Evolutionary conservation across 2,797 vertebrate species (phyloP).

Genomic region (Pipistrellus kuhlii): DNA sequence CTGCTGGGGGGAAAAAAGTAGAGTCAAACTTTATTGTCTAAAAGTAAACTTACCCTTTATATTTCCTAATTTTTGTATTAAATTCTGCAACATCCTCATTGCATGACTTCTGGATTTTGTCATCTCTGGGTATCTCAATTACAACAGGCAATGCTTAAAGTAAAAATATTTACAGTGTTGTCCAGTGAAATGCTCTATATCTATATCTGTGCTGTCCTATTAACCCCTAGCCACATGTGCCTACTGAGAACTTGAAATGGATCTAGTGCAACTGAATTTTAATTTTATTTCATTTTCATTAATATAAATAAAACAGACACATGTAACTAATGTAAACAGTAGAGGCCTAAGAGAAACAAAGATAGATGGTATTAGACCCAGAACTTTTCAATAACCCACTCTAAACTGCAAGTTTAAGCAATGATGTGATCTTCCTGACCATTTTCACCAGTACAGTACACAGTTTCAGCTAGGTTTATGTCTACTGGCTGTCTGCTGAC

Average conservation of each 20-base stretch:
- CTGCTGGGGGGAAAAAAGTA: background rate
- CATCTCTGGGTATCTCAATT: background rate
- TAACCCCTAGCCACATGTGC: background rate
- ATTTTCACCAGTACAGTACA: conserved; percentile 73
- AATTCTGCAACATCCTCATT: conserved; percentile 73
- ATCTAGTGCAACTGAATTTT: background rate
- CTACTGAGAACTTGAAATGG: background rate
- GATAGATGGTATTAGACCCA: conserved; percentile 54
- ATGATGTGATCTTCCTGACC: conserved; percentile 21
- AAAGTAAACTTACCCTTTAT: conserved; percentile 14
- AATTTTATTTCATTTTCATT: background rate
- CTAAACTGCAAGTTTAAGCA: conserved; percentile 67
- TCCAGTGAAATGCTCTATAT: background rate
- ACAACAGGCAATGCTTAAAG: background rate
- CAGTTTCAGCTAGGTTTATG: conserved; percentile 16
- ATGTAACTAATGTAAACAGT: background rate
- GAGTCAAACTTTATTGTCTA: background rate
- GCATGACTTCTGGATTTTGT: conserved; percentile 56
- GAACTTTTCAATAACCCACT: conserved; percentile 53
- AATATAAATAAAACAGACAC: conserved; percentile 21
- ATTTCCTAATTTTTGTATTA: conserved; percentile 59
- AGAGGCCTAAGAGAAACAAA: background rate
- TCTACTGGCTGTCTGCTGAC: conserved; percentile 68
- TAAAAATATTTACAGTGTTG: background rate
- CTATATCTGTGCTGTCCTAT: background rate